Conservation (phyloP, 1,140 invertebrate species). For the Drosophila kurseongensis region DNA sequence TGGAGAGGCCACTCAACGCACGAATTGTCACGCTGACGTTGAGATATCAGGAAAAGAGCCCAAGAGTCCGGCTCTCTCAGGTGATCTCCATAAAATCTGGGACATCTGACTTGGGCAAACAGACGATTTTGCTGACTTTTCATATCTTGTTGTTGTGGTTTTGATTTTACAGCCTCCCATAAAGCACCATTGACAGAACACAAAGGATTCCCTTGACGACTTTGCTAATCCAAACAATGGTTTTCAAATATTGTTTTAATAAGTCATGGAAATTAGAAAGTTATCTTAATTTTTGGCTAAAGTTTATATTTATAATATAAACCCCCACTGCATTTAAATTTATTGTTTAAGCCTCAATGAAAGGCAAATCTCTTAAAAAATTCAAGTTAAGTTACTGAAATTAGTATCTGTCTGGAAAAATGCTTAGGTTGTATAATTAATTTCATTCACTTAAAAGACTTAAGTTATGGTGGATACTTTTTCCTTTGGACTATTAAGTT, state of each 20-base stretch:
- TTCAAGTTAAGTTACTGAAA: no score
- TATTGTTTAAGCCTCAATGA: no score
- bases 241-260: constrained; percentile 7
- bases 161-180: not conserved
- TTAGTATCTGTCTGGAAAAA: no score
- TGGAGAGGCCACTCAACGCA: constrained; percentile 40
- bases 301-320: no score
- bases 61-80: constrained; percentile 16
- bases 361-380: no score
- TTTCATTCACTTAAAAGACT: no score
- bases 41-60: constrained; percentile 49
- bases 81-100: constrained; percentile 45
- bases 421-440: no score
- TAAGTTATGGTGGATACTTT: no score
- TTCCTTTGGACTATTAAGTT: no score
- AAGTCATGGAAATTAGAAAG: constrained; percentile 16
- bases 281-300: not conserved
- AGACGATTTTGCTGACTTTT: not conserved
- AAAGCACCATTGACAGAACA: not conserved
- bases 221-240: no score
- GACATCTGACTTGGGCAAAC: constrained; percentile 9
- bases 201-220: constrained; percentile 23
- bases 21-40: constrained; percentile 44
- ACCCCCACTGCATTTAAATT: no score
- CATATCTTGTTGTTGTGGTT: not conserved